These are phyloP conservation scores for Drosophila maculinotata DNA, from an alignment of 2,888 invertebrate species.

Conservation along the genomic window DNA sequence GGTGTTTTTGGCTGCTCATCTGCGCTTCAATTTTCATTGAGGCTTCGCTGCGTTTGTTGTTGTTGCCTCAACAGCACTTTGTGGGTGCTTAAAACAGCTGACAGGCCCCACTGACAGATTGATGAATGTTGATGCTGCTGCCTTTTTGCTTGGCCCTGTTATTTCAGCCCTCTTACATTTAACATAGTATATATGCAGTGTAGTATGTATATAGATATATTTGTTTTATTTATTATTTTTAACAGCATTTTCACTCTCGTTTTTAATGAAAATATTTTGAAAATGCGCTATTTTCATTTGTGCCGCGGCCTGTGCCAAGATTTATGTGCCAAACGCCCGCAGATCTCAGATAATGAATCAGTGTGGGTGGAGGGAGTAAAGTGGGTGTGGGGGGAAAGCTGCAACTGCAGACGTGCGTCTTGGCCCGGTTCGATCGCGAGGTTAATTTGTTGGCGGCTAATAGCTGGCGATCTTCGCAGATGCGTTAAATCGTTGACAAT, in stretches of 20 bases:
- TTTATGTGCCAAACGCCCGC: conserved; percentile 54
- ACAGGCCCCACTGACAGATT: conserved; percentile 81
- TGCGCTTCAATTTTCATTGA: conserved; percentile 65
- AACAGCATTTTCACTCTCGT: conserved; percentile 51
- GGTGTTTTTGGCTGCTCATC: conserved; percentile 25
- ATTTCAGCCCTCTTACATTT: conserved; percentile 49
- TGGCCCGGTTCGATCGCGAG: conserved; percentile 46
- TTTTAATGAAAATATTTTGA: conserved; percentile 79
- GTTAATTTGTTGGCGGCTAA: conserved; percentile 61
- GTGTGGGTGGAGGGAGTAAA: not conserved
- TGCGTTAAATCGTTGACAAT: conserved; percentile 70
- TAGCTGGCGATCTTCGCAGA: conserved; percentile 44
- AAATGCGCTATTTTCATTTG: conserved; percentile 76
- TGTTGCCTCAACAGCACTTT: conserved; percentile 72
- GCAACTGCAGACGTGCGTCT: not conserved
- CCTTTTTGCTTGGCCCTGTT: conserved; percentile 44
- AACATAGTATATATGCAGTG: conserved; percentile 1
- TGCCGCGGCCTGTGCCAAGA: conserved; percentile 49
- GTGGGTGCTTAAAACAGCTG: conserved; percentile 83
- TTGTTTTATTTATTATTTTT: conserved; percentile 26
- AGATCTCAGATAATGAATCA: conserved; percentile 18
- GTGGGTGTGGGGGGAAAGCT: not conserved
- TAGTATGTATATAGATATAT: conserved; percentile 9
- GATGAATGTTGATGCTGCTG: conserved; percentile 76
- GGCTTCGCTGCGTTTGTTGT: conserved; percentile 29